Evolutionary conservation across 2,888 invertebrate species (phyloP), one percentile per base, ranked within the genome.

Genomic region (Lasioglossum oenotherae): DNA sequence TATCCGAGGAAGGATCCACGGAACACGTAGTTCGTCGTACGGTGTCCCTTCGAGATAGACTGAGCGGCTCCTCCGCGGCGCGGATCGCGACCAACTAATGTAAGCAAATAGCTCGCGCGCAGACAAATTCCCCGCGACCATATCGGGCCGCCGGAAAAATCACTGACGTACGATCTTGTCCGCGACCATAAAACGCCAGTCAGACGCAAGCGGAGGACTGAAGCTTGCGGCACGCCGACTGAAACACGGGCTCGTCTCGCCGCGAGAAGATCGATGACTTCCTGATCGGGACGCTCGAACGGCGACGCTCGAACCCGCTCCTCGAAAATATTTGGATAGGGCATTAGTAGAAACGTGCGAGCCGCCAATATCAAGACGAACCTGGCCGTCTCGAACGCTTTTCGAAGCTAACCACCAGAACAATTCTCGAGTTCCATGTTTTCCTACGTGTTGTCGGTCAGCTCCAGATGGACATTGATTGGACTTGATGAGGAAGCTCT

Each of bases 101-200:
- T 91, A 92, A 93, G 92, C 93, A 93, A 93, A 93, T 93, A 92
- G 91, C 90, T 88, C 78, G 88, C 82, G 74, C 82, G 76, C 89
- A 92, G 93, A 94, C 94, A 94, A 94, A 94, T 93, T 91, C 92
- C 85, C 85, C 85, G 79, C 88, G 80, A 81, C 93, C 93, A 88
- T 93, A 93, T 93, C 88, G 82, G 91, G 85, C 64, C 64, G 23
- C 23, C 2, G 84, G 81, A 78, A 92, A 92, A 92, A 91, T 85
- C 82, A 53, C 72, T 90, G 91, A 92, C 89, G 90, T 90, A 92
- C 90, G 91, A 91, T 86, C 90, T 82, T 88, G 88, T 82, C 81
- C 84, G 78, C 77, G 78, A 80, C 92, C 90, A 87, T 91, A 90
- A 90, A 90, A 83, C 84, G 87, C 75, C 85, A 80, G 74, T 81